These are phyloP conservation scores for Carposina sasakii DNA, from an alignment of 1,140 invertebrate species.

Conservation along the genomic window DNA sequence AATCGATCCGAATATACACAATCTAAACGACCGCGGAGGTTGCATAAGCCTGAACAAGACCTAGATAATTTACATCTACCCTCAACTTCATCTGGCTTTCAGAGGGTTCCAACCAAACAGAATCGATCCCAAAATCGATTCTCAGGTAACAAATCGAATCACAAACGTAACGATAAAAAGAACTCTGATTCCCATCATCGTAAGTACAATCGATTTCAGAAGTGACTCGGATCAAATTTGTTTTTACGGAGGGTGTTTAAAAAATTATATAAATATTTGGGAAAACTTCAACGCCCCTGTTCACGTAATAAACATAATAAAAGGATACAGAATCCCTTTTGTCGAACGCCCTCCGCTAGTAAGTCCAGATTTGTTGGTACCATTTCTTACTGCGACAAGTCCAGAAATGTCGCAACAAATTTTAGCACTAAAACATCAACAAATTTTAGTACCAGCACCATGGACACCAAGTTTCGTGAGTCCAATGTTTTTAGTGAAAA, in stretches of 20 bases:
- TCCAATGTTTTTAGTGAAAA: constrained; percentile 24
- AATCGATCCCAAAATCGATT: neutral
- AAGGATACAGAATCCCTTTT: constrained; percentile 23
- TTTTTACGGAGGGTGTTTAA: constrained; percentile 20
- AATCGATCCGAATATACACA: neutral
- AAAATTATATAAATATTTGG: constrained; percentile 16
- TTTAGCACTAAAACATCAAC: constrained; percentile 6
- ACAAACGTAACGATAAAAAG: neutral
- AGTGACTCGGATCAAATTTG: neutral
- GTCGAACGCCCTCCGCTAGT: constrained; percentile 16
- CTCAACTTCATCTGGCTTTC: neutral
- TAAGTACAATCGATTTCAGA: neutral
- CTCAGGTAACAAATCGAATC: neutral
- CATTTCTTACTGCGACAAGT: constrained; percentile 15
- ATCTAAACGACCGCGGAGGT: neutral
- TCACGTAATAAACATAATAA: constrained; percentile 21
- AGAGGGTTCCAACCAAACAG: neutral
- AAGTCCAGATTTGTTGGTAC: neutral
- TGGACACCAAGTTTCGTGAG: constrained; percentile 23
- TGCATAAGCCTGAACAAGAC: neutral
- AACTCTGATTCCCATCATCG: neutral
- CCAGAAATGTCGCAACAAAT: constrained; percentile 24
- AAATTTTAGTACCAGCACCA: constrained; percentile 13
- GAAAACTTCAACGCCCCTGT: constrained; percentile 14
- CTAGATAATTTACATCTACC: neutral